These are phyloP conservation scores for Rhodinocichla rosea DNA, from an alignment of 2,113 vertebrate species.

Conservation along the genomic window DNA sequence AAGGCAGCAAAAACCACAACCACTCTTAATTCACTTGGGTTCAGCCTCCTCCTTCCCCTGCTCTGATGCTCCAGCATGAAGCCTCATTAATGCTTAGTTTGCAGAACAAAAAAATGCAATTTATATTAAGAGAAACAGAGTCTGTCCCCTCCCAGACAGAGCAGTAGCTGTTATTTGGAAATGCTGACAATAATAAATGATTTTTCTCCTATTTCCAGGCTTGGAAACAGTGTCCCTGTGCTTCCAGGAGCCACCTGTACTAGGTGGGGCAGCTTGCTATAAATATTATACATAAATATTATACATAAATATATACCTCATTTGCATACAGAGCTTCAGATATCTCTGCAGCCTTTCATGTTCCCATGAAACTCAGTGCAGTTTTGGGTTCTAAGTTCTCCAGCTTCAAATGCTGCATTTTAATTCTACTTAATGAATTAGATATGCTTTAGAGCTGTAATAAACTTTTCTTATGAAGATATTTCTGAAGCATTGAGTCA, in stretches of 20 bases:
- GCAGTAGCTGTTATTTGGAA: not conserved
- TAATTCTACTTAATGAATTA: slow-evolving; percentile 64
- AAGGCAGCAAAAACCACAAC: not conserved
- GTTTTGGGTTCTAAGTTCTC: not conserved
- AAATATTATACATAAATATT: not conserved
- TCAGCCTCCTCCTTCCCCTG: not conserved
- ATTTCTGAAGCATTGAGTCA: slow-evolving; percentile 42
- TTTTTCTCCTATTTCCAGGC: not conserved
- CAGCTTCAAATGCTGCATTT: slow-evolving; percentile 28
- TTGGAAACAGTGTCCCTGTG: not conserved
- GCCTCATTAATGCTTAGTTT: not conserved
- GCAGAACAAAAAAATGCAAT: not conserved
- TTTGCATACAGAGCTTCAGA: not conserved
- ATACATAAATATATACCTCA: not conserved
- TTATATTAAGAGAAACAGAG: not conserved
- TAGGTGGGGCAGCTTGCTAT: not conserved
- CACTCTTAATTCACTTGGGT: not conserved
- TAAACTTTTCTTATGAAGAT: slow-evolving; percentile 4
- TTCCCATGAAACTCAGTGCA: not conserved
- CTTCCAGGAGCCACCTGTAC: not conserved
- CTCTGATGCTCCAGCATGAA: not conserved
- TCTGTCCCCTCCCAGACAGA: not conserved
- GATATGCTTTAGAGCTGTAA: slow-evolving; percentile 13
- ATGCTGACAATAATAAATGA: not conserved
- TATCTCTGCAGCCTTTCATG: not conserved